These are phyloP conservation scores for Diaphora mendica DNA, from an alignment of 2,888 invertebrate species.

Conservation along the genomic window DNA sequence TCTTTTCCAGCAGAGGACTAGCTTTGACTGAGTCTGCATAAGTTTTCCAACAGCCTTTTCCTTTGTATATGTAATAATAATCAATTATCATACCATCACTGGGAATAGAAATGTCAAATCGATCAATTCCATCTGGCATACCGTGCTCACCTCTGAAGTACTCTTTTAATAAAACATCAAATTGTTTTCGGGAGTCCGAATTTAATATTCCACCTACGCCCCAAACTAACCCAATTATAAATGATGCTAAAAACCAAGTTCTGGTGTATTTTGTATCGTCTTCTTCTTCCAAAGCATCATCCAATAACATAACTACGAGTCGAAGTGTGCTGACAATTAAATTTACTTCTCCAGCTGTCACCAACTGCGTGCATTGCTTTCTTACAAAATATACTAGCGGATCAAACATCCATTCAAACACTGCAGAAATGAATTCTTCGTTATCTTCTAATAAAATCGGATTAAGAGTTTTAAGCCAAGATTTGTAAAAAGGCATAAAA, in stretches of 20 bases:
- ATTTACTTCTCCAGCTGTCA: slow-evolving; percentile 90
- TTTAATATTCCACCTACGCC: slow-evolving; percentile 94
- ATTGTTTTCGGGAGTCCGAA: slow-evolving; percentile 89
- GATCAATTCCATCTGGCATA: slow-evolving; percentile 83
- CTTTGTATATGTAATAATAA: slow-evolving; percentile 92
- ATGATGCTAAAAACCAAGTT: slow-evolving; percentile 91
- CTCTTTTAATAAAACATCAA: slow-evolving; percentile 88
- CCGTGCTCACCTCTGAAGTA: slow-evolving; percentile 79
- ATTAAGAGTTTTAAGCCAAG: slow-evolving; percentile 91
- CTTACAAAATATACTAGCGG: slow-evolving; percentile 90
- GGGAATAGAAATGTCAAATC: slow-evolving; percentile 92
- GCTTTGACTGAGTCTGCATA: slow-evolving; percentile 92
- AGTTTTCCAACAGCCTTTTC: slow-evolving; percentile 94
- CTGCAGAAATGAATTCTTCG: slow-evolving; percentile 85
- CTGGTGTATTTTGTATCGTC: slow-evolving; percentile 90
- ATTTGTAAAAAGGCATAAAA: slow-evolving; percentile 92
- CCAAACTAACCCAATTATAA: slow-evolving; percentile 93
- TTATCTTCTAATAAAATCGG: slow-evolving; percentile 88
- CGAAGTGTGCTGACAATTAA: slow-evolving; percentile 90
- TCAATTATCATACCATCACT: slow-evolving; percentile 92
- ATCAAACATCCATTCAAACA: slow-evolving; percentile 93
- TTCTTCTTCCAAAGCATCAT: slow-evolving; percentile 89
- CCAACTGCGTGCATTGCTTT: slow-evolving; percentile 88
- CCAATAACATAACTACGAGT: slow-evolving; percentile 92
- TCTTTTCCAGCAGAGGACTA: slow-evolving; percentile 84